Percentiles rank a stretch among this genome's conserved stretches.
These are phyloP conservation scores for Oscheius sp. DNA, from an alignment of 2,888 invertebrate genomes.

Conservation along the genomic window DNA sequence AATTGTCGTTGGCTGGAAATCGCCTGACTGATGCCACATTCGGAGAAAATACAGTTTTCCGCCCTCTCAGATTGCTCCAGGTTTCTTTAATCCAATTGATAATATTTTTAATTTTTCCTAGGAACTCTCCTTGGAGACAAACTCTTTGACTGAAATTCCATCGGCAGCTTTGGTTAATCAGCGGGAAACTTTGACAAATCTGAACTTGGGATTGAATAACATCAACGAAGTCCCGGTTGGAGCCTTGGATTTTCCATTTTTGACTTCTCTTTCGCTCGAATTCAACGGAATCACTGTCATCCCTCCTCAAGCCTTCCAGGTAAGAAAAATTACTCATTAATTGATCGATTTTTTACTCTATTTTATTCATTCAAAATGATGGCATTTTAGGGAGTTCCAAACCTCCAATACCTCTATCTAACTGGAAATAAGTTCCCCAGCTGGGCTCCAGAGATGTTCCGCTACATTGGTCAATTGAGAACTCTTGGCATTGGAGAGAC, in stretches of 20 bases:
- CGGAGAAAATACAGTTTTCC: constrained; percentile 62
- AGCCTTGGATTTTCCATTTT: constrained; percentile 67
- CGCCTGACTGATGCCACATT: constrained; percentile 62
- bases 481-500: constrained; percentile 70
- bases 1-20: constrained; percentile 68
- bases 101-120: constrained; percentile 23
- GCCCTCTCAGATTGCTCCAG: constrained; percentile 65
- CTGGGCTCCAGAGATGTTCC: constrained; percentile 69
- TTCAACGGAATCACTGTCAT: constrained; percentile 69
- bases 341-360: background rate
- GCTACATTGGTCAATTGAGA: constrained; percentile 63
- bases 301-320: constrained; percentile 68
- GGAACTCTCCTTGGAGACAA: constrained; percentile 69
- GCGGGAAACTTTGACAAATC: constrained; percentile 62
- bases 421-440: constrained; percentile 69
- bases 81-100: constrained; percentile 36
- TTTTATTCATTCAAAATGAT: background rate
- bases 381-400: constrained; percentile 60
- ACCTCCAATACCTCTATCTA: constrained; percentile 68
- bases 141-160: constrained; percentile 65
- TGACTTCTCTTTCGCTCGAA: constrained; percentile 69
- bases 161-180: constrained; percentile 64
- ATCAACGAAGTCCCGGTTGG: constrained; percentile 66
- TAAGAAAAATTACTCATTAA: background rate
- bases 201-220: constrained; percentile 69